Percentiles rank a stretch among this genome's conserved stretches.
phyloP scores from a whole-genome alignment of 2,888 invertebrate genomes.

The Artemia sinica region DNA sequence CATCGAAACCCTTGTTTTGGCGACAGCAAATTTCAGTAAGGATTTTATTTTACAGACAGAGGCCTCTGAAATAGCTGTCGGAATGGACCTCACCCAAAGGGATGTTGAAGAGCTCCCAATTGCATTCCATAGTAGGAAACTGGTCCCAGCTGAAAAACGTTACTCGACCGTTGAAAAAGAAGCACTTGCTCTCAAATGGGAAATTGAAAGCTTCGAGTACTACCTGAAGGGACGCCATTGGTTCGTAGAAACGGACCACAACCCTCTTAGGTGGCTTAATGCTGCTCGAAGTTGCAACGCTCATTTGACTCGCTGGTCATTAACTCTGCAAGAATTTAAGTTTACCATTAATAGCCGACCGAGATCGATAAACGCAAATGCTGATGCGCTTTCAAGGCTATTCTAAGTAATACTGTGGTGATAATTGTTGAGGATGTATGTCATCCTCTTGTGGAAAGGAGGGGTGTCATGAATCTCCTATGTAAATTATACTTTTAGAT shows the following conservation, averaged over 20 bases:
- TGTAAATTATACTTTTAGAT: too few species aligned
- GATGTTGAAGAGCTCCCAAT: neutral
- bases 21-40: conserved; percentile 26
- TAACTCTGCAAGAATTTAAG: conserved; percentile 21
- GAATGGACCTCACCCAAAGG: conserved; percentile 26
- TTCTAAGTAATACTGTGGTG: neutral
- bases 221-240: conserved; percentile 19
- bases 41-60: conserved; percentile 27
- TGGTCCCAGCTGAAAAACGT: neutral
- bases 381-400: conserved; percentile 22
- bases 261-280: conserved; percentile 18
- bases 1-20: conserved; percentile 26
- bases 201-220: neutral
- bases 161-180: conserved; percentile 1
- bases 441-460: too few species aligned
- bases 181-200: neutral
- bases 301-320: conserved; percentile 22
- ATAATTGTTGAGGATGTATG: too few species aligned
- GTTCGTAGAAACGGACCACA: neutral
- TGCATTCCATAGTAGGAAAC: neutral
- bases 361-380: conserved; percentile 19
- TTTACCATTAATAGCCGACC: conserved; percentile 18
- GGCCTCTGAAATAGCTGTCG: conserved; percentile 26
- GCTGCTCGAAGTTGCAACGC: conserved; percentile 20
- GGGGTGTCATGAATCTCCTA: too few species aligned